Conservation (phyloP, 2,888 invertebrate genomes). For the Unio pictorum region DNA sequence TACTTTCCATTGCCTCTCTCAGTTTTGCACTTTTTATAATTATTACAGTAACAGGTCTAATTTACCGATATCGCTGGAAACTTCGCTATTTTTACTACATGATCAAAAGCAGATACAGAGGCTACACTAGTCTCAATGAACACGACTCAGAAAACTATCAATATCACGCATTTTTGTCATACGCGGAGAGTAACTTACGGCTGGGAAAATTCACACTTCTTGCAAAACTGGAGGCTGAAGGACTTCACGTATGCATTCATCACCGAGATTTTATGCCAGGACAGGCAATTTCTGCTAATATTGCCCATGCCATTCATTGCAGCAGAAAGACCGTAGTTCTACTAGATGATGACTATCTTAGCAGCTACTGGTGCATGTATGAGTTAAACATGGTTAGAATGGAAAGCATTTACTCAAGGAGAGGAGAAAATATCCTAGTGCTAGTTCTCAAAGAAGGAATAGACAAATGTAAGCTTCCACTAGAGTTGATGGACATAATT, state of each 20-base stretch:
- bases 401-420: constrained; percentile 31
- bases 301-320: constrained; percentile 32
- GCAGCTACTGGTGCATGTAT: constrained; percentile 42
- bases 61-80: constrained; percentile 30
- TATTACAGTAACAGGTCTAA: constrained; percentile 15
- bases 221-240: constrained; percentile 14
- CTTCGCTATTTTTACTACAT: constrained; percentile 28
- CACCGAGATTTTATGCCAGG: constrained; percentile 44
- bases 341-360: constrained; percentile 25
- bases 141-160: constrained; percentile 9
- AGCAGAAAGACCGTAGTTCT: constrained; percentile 43
- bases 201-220: constrained; percentile 14
- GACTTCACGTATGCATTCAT: constrained; percentile 36
- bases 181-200: constrained; percentile 17
- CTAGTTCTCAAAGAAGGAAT: too few relatives aligned
- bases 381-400: constrained; percentile 43
- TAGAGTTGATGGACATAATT: too few relatives aligned
- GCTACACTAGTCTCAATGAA: not conserved
- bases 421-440: not conserved
- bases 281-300: constrained; percentile 35
- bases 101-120: constrained; percentile 14
- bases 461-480: too few relatives aligned
- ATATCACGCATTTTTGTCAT: constrained; percentile 39
- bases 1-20: too few relatives aligned
- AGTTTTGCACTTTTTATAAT: constrained; percentile 1